Evolutionary conservation across 2,113 vertebrate species (phyloP).

Genomic region (Patagioenas fasciata): DNA sequence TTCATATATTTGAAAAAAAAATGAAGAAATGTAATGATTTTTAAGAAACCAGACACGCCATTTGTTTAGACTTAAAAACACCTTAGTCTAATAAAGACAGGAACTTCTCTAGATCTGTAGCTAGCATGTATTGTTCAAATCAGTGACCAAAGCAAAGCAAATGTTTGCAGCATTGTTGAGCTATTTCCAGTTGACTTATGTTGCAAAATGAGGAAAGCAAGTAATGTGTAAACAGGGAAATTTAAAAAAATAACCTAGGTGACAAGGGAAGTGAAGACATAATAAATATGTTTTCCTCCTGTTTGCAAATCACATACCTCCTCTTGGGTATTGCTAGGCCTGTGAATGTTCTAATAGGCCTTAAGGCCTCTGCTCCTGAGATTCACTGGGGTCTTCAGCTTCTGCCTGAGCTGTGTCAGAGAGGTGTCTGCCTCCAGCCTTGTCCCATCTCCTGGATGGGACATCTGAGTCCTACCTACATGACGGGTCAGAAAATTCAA

Average conservation of each 20-base stretch:
- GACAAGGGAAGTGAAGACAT: not conserved
- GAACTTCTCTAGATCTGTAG: not conserved
- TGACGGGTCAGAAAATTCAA: not conserved
- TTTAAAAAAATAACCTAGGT: not conserved
- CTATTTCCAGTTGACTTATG: not conserved
- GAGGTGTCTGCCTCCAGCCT: not conserved
- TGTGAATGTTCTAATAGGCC: not conserved
- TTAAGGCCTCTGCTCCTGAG: not conserved
- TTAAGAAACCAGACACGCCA: not conserved
- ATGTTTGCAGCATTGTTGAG: not conserved
- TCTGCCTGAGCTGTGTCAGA: not conserved
- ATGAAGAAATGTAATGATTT: not conserved
- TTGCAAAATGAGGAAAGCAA: not conserved
- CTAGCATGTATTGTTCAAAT: not conserved
- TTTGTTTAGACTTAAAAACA: not conserved
- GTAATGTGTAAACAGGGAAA: not conserved
- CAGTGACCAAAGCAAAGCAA: not conserved
- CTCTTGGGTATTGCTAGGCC: not conserved
- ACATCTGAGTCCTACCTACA: not conserved
- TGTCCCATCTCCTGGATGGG: not conserved
- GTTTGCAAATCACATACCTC: not conserved
- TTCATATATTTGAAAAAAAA: not conserved
- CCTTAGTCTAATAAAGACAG: not conserved
- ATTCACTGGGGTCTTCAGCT: not conserved
- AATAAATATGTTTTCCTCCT: not conserved